Percentiles rank a stretch among this genome's conserved stretches.
Evolutionary conservation across 2,888 invertebrate species (phyloP).

Genomic region (Chrysolina oricalcia): DNA sequence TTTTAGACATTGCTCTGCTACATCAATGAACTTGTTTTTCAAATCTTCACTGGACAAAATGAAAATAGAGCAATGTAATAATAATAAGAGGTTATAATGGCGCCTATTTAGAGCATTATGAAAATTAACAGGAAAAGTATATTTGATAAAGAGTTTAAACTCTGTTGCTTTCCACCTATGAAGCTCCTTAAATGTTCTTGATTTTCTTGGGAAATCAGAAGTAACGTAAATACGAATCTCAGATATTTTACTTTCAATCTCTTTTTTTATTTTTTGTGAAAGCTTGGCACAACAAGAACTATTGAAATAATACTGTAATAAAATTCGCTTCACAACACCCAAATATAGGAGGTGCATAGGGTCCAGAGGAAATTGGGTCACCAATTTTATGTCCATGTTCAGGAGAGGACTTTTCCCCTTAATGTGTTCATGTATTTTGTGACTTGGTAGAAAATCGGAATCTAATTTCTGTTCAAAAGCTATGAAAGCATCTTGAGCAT

Average conservation of each 20-base stretch:
- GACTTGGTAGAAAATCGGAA: constrained; percentile 25
- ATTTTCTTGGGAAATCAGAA: too few relatives aligned
- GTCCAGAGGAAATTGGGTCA: constrained; percentile 43
- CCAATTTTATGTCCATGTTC: constrained; percentile 2
- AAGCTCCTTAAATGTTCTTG: too few relatives aligned
- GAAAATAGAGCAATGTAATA: constrained; percentile 24
- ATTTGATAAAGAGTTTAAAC: too few relatives aligned
- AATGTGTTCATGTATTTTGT: too few relatives aligned
- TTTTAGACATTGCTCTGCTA: too few relatives aligned
- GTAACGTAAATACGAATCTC: background rate
- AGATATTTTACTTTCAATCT: constrained; percentile 14
- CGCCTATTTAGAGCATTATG: too few relatives aligned
- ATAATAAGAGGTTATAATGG: constrained; percentile 20
- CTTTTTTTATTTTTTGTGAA: constrained; percentile 1
- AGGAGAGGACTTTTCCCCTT: too few relatives aligned
- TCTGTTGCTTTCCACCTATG: too few relatives aligned
- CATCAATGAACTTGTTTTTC: too few relatives aligned
- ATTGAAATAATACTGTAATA: constrained; percentile 35
- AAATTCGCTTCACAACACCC: constrained; percentile 40
- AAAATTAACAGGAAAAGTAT: too few relatives aligned
- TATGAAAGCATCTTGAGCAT: constrained; percentile 28
- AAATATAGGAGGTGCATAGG: constrained; percentile 44
- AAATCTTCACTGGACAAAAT: background rate
- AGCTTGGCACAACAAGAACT: constrained; percentile 25
- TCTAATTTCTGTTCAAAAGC: background rate